phyloP scores from a whole-genome alignment of 1,140 invertebrate species.

The Drosophila bifasciata region DNA sequence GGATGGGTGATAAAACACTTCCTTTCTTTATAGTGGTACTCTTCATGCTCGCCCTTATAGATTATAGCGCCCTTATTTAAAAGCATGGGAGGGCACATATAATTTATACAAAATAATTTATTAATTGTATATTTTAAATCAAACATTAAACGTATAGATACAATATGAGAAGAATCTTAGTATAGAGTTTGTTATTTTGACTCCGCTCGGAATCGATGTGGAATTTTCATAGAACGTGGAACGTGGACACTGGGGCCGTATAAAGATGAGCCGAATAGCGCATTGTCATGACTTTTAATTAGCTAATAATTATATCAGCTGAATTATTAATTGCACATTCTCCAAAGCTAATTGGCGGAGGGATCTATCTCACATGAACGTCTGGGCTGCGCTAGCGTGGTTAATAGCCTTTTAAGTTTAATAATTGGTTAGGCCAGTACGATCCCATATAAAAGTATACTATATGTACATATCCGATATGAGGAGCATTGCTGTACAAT shows the following conservation, averaged over 20 bases:
- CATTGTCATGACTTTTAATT: conserved; percentile 40
- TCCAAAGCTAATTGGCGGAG: conserved; percentile 60
- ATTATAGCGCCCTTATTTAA: too few relatives aligned
- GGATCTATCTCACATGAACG: conserved; percentile 49
- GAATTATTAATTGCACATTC: conserved; percentile 67
- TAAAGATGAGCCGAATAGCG: conserved; percentile 23
- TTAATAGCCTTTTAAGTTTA: conserved; percentile 45
- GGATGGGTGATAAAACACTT: too few relatives aligned
- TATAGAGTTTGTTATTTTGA: conserved; percentile 3
- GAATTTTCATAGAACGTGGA: conserved; percentile 7
- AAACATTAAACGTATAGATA: conserved; percentile 10
- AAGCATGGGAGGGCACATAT: too few relatives aligned
- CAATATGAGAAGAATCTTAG: conserved; percentile 22
- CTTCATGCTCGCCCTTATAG: too few relatives aligned
- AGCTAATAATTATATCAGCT: conserved; percentile 54
- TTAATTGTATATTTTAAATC: conserved; percentile 26
- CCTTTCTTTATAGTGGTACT: too few relatives aligned
- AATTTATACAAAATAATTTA: conserved; percentile 45
- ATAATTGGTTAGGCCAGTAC: conserved; percentile 22
- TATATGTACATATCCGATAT: conserved; percentile 44
- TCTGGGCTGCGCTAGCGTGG: conserved; percentile 43
- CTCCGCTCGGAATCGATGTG: not conserved
- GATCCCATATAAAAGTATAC: conserved; percentile 23
- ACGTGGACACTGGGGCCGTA: conserved; percentile 2
- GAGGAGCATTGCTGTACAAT: conserved; percentile 41